Conservation (phyloP, 2,888 invertebrate genomes). For the Heliothis peltigera region DNA sequence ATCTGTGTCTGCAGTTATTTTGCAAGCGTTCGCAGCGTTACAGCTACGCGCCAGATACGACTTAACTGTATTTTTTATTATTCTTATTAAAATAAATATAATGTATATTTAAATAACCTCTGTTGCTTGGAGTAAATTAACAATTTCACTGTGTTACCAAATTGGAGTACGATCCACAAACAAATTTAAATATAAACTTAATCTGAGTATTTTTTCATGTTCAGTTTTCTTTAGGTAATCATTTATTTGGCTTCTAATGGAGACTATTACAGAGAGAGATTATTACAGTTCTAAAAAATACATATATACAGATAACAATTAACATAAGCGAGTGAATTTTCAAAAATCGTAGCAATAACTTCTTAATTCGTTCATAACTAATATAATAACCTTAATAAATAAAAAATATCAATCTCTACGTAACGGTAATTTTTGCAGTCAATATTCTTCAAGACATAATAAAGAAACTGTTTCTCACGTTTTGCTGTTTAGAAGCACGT, state of each 20-base stretch:
- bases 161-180: not conserved
- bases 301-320: too few species aligned
- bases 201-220: too few species aligned
- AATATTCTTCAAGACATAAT: not conserved
- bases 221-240: too few species aligned
- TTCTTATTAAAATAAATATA: conserved; percentile 41
- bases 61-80: conserved; percentile 52
- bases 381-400: too few species aligned
- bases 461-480: conserved; percentile 13
- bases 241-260: too few species aligned
- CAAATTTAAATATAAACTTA: too few species aligned
- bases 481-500: conserved; percentile 18
- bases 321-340: too few species aligned
- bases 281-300: too few species aligned
- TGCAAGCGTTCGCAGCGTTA: conserved; percentile 53
- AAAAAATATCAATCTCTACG: not conserved
- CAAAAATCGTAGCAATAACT: too few species aligned
- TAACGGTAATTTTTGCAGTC: not conserved
- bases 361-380: too few species aligned
- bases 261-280: too few species aligned
- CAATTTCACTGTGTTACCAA: not conserved
- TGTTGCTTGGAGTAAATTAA: not conserved
- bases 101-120: not conserved
- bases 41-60: conserved; percentile 51
- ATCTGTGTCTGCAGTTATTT: conserved; percentile 53